Base-by-base conservation (phyloP, 2,797 vertebrate genomes). In the Diceros bicornis region DNA sequence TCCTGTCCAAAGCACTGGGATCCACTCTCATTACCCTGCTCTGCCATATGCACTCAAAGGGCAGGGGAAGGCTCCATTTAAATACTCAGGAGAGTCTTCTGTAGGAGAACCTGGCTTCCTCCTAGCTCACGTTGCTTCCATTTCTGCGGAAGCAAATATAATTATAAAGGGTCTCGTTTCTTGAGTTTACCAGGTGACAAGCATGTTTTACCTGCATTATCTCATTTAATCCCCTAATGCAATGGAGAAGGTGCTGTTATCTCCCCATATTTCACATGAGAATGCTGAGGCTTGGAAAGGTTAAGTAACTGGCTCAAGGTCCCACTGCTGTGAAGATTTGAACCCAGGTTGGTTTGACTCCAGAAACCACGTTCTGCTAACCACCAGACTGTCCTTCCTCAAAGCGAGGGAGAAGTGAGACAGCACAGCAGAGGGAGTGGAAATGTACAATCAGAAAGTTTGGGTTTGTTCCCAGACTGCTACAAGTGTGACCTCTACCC, bases 101-200 rank as follows among this genome's bases (percentile, higher is more conserved):
- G 11, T 57, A 87, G 32, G 25, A 66, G 29, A 66, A 23, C 9
- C 23, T 29, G 75, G 34, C 34, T 25, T 61, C 57, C 57, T 16
- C 17, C 29, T 86, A 72, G 55, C 37, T 71, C 57, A 64, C 62
- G 44, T 10, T 64, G 50, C 52, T 50, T 83, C 34, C 11, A 18
- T 77, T 78, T 68, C 71, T 1, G 5, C 32, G 83, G 50, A 82
- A 57, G 75, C 66, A 87, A 72, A 86, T 79, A 71, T 64, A 29
- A 57, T 34, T 37, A 57, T 55, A 50, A 78, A 68, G 16, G 3
- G 59, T 74, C 37, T 59, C 61, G 9, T 61, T 74, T 64, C 86
- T 90, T 71, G 71, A 34, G 68, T 52, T 61, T 68, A 34, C 27
- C 41, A 44, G 0, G 9, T 23, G 16, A 41, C 57, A 27, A 74